Evolutionary conservation across 2,888 invertebrate species (phyloP).

Genomic region (Hofmannophila pseudospretella): DNA sequence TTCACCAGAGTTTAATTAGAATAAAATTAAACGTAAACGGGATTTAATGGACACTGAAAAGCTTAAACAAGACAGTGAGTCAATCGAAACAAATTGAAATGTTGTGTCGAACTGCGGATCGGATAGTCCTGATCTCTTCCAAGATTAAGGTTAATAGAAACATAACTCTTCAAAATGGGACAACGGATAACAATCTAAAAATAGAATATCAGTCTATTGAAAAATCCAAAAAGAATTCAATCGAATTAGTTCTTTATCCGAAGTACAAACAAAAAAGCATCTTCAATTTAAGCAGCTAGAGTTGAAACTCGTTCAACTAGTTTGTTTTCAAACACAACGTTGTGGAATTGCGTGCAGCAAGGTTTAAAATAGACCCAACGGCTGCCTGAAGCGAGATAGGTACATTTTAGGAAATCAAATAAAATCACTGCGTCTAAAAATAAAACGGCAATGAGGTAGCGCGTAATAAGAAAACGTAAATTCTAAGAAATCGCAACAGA

Average conservation of each 20-base stretch:
- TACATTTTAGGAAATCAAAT: constrained; percentile 76
- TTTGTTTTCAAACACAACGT: constrained; percentile 46
- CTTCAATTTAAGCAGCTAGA: constrained; percentile 29
- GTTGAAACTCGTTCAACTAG: constrained; percentile 42
- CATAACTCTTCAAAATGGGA: constrained; percentile 2
- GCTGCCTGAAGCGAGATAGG: constrained; percentile 57
- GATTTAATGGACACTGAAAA: no score
- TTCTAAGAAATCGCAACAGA: constrained; percentile 26
- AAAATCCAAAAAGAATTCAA: constrained; percentile 19
- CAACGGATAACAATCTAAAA: constrained; percentile 10
- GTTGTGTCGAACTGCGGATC: no score
- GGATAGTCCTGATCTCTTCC: no score
- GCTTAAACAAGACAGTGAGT: no score
- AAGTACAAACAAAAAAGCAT: constrained; percentile 28
- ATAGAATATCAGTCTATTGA: constrained; percentile 11
- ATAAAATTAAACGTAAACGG: no score
- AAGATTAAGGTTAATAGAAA: no score
- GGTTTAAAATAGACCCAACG: constrained; percentile 64
- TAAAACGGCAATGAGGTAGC: constrained; percentile 54
- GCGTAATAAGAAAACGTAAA: constrained; percentile 43
- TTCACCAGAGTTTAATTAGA: no score
- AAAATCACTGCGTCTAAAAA: constrained; percentile 59
- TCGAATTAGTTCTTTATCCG: constrained; percentile 17
- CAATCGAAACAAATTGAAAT: no score
- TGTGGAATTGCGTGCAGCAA: constrained; percentile 44